Evolutionary conservation across 2,888 invertebrate species (phyloP), one percentile per base, ranked within the genome.

Genomic region (Epinotia nisella): DNA sequence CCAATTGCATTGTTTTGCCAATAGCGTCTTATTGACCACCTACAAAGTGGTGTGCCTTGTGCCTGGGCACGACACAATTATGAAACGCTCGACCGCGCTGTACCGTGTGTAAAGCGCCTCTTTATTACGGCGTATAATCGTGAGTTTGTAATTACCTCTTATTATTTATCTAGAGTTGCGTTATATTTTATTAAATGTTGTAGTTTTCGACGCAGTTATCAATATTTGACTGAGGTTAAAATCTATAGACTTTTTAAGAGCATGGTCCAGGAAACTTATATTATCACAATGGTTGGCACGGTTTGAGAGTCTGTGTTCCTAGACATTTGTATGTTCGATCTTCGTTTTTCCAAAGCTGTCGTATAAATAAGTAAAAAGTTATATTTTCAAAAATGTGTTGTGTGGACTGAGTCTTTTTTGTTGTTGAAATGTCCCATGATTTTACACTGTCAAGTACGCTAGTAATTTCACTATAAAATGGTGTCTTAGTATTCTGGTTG

Each of bases 241-340:
- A 49, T 10, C n/a, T 2, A 35, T 11, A 1, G 17, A 19, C 15
- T 56, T 15, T 56, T 56, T 15, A 7, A 9, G 3, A 45, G n/a
- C 11, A 45, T 13, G 4, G 11, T 9, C 41, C 11, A 60, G 19
- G 41, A 60, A 51, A 64, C 11, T 17, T 3, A 17, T 64, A 35
- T 64, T 35, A 19, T 5, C 29, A 29, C 13, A 15, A 17, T 51
- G 51, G 64, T 64, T 64, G 64, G 64, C 51, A 51, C 1, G 51
- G 64, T 29, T 29, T 51, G 62, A 51, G 49, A 62, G 41, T 3
- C 5, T 15, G 15, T 3, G 11, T 15, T 51, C 24, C n/a, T 21
- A 49, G 19, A 15, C 60, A 3, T 45, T 5, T n/a, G n/a, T n/a
- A 49, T n/a, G 7, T 49, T 49, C n/a, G n/a, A 45, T 45, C 15